Conservation (phyloP, 1,140 invertebrate genomes). For the Wasmannia auropunctata region DNA sequence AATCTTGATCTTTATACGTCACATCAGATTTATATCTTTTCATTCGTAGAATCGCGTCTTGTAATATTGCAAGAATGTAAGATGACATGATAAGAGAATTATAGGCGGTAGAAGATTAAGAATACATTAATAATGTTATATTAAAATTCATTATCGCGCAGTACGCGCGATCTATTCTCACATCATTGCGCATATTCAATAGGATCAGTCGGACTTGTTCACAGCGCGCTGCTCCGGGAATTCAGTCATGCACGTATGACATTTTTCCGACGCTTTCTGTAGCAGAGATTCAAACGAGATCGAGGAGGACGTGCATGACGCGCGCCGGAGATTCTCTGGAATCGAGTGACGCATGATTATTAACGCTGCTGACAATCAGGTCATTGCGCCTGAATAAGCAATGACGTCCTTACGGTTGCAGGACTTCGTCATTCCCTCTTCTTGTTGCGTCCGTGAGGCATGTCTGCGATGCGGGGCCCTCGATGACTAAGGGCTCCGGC, state of each 20-base stretch:
- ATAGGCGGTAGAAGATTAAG: background rate
- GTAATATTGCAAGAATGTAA: background rate
- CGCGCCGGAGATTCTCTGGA: constrained; percentile 39
- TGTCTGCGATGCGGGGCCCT: constrained; percentile 59
- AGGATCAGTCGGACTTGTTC: background rate
- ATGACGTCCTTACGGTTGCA: constrained; percentile 52
- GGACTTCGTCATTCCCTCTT: constrained; percentile 47
- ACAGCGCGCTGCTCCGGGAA: background rate
- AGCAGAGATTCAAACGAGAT: constrained; percentile 11
- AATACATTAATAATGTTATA: background rate
- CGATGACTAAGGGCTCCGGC: constrained; percentile 64
- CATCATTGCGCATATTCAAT: background rate
- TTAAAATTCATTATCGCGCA: background rate
- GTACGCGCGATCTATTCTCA: background rate
- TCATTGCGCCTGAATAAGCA: constrained; percentile 56
- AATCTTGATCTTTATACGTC: background rate
- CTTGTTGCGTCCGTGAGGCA: constrained; percentile 61
- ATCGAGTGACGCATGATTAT: constrained; percentile 57
- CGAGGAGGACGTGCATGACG: constrained; percentile 38
- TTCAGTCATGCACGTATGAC: constrained; percentile 30
- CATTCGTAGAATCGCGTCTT: background rate
- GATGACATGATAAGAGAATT: background rate
- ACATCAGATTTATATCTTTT: background rate
- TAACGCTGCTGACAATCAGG: constrained; percentile 23
- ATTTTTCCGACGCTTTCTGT: background rate